Evolutionary conservation across 2,888 invertebrate species (phyloP).

Genomic region (Agrotis ipsilon): DNA sequence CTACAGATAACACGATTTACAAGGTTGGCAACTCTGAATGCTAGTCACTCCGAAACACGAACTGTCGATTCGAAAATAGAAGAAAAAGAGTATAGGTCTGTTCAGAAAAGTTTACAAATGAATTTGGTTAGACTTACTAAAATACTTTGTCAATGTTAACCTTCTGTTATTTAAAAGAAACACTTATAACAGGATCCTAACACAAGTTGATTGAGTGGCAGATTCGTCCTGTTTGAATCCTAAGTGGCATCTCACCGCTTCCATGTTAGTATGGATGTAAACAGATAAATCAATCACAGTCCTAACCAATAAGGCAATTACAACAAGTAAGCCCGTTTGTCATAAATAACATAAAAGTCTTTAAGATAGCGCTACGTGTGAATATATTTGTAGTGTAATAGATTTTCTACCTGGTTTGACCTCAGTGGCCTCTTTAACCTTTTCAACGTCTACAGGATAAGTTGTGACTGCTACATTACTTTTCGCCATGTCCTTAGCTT

Average conservation of each 20-base stretch:
- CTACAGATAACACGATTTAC: too few relatives aligned
- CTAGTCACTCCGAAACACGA: too few relatives aligned
- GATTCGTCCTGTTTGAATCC: constrained; percentile 3
- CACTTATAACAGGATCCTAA: neutral
- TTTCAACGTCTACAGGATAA: constrained; percentile 21
- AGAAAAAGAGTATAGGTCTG: too few relatives aligned
- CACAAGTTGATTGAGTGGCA: neutral
- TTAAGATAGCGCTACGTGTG: constrained; percentile 27
- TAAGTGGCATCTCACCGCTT: neutral
- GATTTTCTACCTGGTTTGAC: constrained; percentile 27
- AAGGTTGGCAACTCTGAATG: too few relatives aligned
- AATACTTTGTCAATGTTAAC: too few relatives aligned
- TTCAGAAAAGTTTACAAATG: too few relatives aligned
- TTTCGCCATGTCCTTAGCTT: neutral
- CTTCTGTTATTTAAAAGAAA: neutral
- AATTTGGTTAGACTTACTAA: too few relatives aligned
- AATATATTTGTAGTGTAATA: constrained; percentile 42
- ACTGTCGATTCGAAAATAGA: too few relatives aligned
- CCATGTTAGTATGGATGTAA: constrained; percentile 8
- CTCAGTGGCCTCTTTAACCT: constrained; percentile 33
- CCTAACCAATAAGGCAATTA: constrained; percentile 44
- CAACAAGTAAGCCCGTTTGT: constrained; percentile 39
- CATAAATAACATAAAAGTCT: constrained; percentile 47
- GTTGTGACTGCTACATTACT: neutral
- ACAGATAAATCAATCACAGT: constrained; percentile 44